Percentiles rank a stretch among this genome's conserved stretches.
Evolutionary conservation across 2,888 invertebrate genomes (phyloP).

Genomic region (Oithona nana): DNA sequence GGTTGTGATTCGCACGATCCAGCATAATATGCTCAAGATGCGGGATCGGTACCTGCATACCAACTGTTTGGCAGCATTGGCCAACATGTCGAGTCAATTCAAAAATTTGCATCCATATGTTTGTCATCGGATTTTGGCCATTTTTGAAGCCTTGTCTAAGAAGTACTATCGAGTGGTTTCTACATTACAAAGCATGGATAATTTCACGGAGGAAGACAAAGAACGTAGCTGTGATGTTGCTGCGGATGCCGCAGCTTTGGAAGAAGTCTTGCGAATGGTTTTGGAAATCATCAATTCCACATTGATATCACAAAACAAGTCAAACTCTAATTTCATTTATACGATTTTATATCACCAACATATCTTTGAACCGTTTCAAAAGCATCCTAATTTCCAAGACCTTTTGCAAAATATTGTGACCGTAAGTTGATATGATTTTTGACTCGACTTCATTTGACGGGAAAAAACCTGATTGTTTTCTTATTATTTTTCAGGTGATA

Average conservation of each 20-base stretch:
- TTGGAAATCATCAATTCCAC: slow-evolving; percentile 93
- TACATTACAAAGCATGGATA: neutral
- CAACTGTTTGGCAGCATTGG: slow-evolving; percentile 90
- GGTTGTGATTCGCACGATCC: slow-evolving; percentile 86
- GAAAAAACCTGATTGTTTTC: neutral
- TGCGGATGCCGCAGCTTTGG: slow-evolving; percentile 62
- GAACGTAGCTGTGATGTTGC: neutral
- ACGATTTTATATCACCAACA: slow-evolving; percentile 79
- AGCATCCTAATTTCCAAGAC: slow-evolving; percentile 74
- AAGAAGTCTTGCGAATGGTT: slow-evolving; percentile 89
- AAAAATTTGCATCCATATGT: slow-evolving; percentile 83
- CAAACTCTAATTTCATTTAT: slow-evolving; percentile 83
- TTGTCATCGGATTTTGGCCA: slow-evolving; percentile 72
- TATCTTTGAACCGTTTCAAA: slow-evolving; percentile 65
- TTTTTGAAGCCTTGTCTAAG: slow-evolving; percentile 77
- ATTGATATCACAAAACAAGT: slow-evolving; percentile 47
- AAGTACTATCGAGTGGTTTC: slow-evolving; percentile 37
- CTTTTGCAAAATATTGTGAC: slow-evolving; percentile 86
- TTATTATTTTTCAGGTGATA: slow-evolving; percentile 1
- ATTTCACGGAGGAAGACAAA: neutral
- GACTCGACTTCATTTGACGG: neutral
- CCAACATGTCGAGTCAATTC: slow-evolving; percentile 91
- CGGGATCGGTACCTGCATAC: slow-evolving; percentile 94
- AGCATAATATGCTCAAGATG: slow-evolving; percentile 91
- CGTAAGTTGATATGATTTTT: slow-evolving; percentile 31